A percentile compares a stretch with the other conserved stretches of the same genome.
These are phyloP conservation scores for Tortricodes alternella DNA, from an alignment of 2,888 invertebrate genomes.

Conservation along the genomic window DNA sequence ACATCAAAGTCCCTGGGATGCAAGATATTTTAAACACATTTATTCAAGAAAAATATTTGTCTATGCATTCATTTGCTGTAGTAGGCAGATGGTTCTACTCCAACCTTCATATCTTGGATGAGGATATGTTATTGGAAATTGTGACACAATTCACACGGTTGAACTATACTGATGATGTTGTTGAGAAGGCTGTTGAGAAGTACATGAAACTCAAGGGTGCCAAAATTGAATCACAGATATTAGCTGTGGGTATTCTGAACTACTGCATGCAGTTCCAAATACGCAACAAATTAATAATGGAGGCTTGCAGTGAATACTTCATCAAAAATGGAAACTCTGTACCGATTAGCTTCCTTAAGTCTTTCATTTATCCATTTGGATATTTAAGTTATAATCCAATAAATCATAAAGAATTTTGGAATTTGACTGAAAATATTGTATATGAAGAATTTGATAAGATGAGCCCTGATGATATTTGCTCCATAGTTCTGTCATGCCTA, in stretches of 20 bases:
- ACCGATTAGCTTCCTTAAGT: slow-evolving; percentile 78
- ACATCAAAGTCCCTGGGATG: slow-evolving; percentile 70
- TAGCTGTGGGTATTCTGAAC: slow-evolving; percentile 84
- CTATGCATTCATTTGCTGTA: slow-evolving; percentile 65
- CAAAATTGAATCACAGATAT: slow-evolving; percentile 72
- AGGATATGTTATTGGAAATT: slow-evolving; percentile 80
- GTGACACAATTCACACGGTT: slow-evolving; percentile 79
- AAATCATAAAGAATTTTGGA: slow-evolving; percentile 81
- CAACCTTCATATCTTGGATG: slow-evolving; percentile 83
- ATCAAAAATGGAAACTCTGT: slow-evolving; percentile 68
- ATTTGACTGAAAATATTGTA: slow-evolving; percentile 77
- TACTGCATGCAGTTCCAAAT: slow-evolving; percentile 84
- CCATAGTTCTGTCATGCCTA: slow-evolving; percentile 84
- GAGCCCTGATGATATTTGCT: slow-evolving; percentile 79
- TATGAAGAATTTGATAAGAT: slow-evolving; percentile 82
- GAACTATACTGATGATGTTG: slow-evolving; percentile 78
- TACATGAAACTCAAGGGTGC: slow-evolving; percentile 81
- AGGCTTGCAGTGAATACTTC: slow-evolving; percentile 83
- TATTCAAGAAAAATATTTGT: slow-evolving; percentile 62
- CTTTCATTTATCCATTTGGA: slow-evolving; percentile 84
- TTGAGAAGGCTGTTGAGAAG: slow-evolving; percentile 84
- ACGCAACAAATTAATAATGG: slow-evolving; percentile 80
- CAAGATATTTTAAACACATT: slow-evolving; percentile 74
- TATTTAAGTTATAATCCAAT: slow-evolving; percentile 81
- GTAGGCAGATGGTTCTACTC: slow-evolving; percentile 82